A percentile compares a stretch with the other conserved stretches of the same genome.
phyloP scores from a whole-genome alignment of 23 tunicate species.

The Halocynthia roretzi region DNA sequence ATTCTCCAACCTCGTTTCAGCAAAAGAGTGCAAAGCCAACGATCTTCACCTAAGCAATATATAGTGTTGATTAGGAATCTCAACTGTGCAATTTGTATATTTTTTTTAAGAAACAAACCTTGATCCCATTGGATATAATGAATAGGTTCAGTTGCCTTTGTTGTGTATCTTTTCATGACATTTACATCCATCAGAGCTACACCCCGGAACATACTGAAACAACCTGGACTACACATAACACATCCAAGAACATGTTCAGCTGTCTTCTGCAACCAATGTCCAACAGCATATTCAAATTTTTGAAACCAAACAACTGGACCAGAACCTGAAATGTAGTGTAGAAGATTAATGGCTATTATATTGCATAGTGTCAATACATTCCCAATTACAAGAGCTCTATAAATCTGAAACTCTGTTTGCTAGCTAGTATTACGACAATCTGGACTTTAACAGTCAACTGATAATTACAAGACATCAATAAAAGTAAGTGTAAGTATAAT shows the following conservation, averaged over 20 bases:
- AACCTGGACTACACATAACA: slow-evolving; percentile 98
- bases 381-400: too few species aligned
- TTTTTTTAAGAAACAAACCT: slow-evolving; percentile 31
- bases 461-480: too few species aligned
- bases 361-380: neutral
- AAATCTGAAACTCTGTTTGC: too few species aligned
- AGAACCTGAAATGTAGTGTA: slow-evolving; percentile 22
- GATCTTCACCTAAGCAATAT: slow-evolving; percentile 78
- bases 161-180: slow-evolving; percentile 76
- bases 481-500: too few species aligned
- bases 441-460: too few species aligned
- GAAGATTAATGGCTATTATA: neutral
- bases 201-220: slow-evolving; percentile 92
- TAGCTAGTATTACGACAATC: too few species aligned
- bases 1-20: slow-evolving; percentile 97
- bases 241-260: slow-evolving; percentile 99
- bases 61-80: neutral
- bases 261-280: slow-evolving; percentile 99
- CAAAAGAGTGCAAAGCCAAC: slow-evolving; percentile 95
- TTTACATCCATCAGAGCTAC: slow-evolving; percentile 66
- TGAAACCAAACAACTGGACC: slow-evolving; percentile 98
- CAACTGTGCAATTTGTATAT: neutral
- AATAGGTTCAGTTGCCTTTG: slow-evolving; percentile 70
- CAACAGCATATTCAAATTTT: slow-evolving; percentile 99
- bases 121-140: slow-evolving; percentile 98